A percentile compares a stretch with the other conserved stretches of the same genome.
phyloP scores from a whole-genome alignment of 2,888 invertebrate species.

The Drosophila ustulata region DNA sequence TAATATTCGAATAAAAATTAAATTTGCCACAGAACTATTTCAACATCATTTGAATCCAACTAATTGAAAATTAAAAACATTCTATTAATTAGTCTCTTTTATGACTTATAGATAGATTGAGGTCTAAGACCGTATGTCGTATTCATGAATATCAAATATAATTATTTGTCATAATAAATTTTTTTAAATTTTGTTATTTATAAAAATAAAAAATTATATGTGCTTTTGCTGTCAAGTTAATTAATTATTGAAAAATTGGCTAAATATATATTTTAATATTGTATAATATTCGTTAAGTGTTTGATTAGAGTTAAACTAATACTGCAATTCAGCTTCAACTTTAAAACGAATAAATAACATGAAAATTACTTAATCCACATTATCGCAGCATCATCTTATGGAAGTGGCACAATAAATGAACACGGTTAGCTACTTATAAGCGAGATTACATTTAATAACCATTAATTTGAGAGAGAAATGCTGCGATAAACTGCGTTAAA shows the following conservation, averaged over 20 bases:
- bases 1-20: neutral
- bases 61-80: conserved; percentile 5
- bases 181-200: no score
- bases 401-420: conserved; percentile 5
- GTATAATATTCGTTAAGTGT: neutral
- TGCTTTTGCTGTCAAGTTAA: no score
- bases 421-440: conserved; percentile 22
- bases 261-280: neutral
- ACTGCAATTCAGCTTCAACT: neutral
- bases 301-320: neutral
- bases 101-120: neutral
- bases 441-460: conserved; percentile 25
- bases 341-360: neutral
- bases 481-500: conserved; percentile 47
- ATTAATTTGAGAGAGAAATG: conserved; percentile 34
- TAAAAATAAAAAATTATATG: no score
- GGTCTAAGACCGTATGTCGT: neutral
- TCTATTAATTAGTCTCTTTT: neutral
- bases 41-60: conserved; percentile 1
- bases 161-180: neutral
- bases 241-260: no score
- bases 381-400: conserved; percentile 18
- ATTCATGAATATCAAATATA: neutral
- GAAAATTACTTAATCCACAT: conserved; percentile 18
- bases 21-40: neutral